Conservation (phyloP, 1,140 invertebrate species). For the Bombus confusus region DNA sequence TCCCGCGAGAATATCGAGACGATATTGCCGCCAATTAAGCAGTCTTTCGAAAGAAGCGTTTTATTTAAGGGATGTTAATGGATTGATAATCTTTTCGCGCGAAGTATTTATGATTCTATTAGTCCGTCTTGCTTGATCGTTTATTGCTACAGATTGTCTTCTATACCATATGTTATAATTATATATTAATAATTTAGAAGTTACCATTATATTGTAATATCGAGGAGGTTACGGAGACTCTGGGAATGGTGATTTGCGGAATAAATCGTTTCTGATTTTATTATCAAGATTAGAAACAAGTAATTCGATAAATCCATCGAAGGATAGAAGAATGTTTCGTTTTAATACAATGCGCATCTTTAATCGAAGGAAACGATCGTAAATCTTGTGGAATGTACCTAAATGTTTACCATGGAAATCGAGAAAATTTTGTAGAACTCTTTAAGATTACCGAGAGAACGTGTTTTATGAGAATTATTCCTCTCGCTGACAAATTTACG, state of each 20-base stretch:
- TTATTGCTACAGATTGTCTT: neutral
- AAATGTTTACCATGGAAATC: neutral
- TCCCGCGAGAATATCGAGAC: constrained; percentile 12
- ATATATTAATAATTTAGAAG: no score
- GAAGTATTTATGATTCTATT: neutral
- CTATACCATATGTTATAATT: neutral
- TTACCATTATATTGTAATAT: no score
- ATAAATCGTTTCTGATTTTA: no score
- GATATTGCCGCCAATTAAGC: constrained; percentile 13
- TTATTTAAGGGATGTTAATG: neutral
- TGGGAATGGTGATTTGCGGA: no score
- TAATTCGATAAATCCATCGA: no score
- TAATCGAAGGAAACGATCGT: neutral
- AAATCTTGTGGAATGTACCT: neutral
- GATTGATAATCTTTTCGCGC: neutral
- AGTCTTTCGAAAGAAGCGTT: neutral
- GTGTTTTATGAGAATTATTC: no score
- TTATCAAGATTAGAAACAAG: no score
- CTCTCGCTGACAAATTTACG: neutral
- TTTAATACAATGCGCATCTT: no score
- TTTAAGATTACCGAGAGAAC: no score
- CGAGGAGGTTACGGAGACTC: no score
- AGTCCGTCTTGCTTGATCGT: neutral
- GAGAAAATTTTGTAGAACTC: neutral
- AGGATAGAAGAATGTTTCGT: no score